Percentiles rank a stretch among this genome's conserved stretches.
These are phyloP conservation scores for Gymnosoma rotundatum DNA, from an alignment of 2,888 invertebrate species.

Conservation along the genomic window DNA sequence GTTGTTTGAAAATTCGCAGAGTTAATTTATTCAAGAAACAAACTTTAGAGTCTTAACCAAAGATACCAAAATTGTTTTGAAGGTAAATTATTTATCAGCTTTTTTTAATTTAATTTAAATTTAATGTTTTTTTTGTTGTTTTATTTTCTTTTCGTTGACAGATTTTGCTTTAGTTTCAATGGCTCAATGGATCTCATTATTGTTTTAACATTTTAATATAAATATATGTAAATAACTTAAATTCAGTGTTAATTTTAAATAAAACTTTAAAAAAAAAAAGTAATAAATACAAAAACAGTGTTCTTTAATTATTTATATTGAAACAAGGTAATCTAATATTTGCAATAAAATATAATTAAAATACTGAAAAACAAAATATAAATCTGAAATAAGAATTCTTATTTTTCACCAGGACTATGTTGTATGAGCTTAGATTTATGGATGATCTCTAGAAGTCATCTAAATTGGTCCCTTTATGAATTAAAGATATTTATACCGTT, in stretches of 20 bases:
- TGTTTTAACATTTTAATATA: conserved; percentile 27
- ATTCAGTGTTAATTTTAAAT: conserved; percentile 61
- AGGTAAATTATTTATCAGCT: conserved; percentile 17
- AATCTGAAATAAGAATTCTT: too few species aligned
- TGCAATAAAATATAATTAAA: too few species aligned
- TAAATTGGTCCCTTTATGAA: too few species aligned
- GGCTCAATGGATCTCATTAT: conserved; percentile 67
- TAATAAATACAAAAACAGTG: conserved; percentile 6
- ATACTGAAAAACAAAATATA: too few species aligned
- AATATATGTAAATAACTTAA: conserved; percentile 53
- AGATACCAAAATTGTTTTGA: conserved; percentile 49
- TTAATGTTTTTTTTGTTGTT: not conserved
- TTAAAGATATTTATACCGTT: too few species aligned
- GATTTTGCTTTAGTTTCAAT: conserved; percentile 56
- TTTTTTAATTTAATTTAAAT: not conserved
- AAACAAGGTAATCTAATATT: conserved; percentile 4
- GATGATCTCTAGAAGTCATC: too few species aligned
- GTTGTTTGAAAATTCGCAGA: conserved; percentile 36
- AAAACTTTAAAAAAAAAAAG: conserved; percentile 46
- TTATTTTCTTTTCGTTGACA: conserved; percentile 11
- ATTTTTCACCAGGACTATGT: too few species aligned
- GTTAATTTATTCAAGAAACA: conserved; percentile 5
- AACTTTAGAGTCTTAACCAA: conserved; percentile 51
- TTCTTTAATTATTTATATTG: not conserved
- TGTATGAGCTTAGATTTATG: too few species aligned